Evolutionary conservation across 2,888 invertebrate genomes (phyloP).

Genomic region (Leucoma salicis): DNA sequence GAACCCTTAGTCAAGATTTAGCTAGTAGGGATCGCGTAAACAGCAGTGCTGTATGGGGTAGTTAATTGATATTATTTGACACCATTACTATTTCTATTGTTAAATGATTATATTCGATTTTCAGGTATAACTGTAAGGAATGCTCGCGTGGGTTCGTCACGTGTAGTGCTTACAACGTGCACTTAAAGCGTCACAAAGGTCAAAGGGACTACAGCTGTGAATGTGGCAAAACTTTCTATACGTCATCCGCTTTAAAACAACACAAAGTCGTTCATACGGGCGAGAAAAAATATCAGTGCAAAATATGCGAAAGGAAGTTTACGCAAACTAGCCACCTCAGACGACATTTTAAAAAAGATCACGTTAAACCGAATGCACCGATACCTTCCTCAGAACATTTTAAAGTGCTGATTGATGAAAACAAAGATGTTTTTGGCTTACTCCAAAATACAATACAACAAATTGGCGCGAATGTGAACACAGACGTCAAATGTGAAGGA

Average conservation of each 20-base stretch:
- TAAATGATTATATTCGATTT: too few species aligned
- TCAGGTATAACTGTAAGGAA: slow-evolving; percentile 67
- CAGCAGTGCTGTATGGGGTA: too few species aligned
- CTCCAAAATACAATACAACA: slow-evolving; percentile 33
- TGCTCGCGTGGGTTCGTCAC: slow-evolving; percentile 72
- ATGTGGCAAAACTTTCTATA: slow-evolving; percentile 74
- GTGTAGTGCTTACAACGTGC: slow-evolving; percentile 67
- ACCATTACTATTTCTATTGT: too few species aligned
- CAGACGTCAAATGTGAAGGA: slow-evolving; percentile 43
- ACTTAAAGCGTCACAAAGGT: slow-evolving; percentile 69
- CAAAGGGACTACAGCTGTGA: slow-evolving; percentile 72
- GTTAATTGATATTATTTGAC: too few species aligned
- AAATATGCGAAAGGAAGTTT: slow-evolving; percentile 70
- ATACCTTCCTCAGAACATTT: slow-evolving; percentile 59
- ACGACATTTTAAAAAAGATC: slow-evolving; percentile 69
- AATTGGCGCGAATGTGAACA: slow-evolving; percentile 14
- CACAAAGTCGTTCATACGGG: slow-evolving; percentile 73
- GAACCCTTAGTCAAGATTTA: too few species aligned
- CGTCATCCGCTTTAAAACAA: slow-evolving; percentile 69
- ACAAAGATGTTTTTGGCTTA: slow-evolving; percentile 38
- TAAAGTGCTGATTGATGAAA: slow-evolving; percentile 47
- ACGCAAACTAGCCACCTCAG: slow-evolving; percentile 70
- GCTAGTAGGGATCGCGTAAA: too few species aligned
- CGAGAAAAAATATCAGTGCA: slow-evolving; percentile 72
- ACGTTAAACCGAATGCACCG: slow-evolving; percentile 60